These are phyloP conservation scores for Dryadula phaetusa DNA, from an alignment of 2,888 invertebrate species.

Conservation along the genomic window DNA sequence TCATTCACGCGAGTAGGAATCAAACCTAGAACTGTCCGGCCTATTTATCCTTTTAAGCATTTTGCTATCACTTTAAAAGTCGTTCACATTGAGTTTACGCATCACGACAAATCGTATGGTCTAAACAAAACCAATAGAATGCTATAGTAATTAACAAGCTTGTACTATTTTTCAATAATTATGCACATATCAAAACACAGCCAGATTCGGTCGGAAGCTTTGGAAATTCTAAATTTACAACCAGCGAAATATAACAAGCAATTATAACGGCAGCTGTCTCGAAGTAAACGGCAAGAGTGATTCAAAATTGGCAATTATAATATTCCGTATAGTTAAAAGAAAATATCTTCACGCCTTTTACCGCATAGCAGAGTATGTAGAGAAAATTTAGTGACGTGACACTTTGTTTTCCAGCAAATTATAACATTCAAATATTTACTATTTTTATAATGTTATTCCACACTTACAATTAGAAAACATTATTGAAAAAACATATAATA, in stretches of 20 bases:
- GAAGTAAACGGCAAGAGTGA: neutral
- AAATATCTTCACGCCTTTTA: neutral
- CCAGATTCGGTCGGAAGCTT: conserved; percentile 16
- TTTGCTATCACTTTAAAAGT: neutral
- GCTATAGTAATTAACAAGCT: conserved; percentile 31
- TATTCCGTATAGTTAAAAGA: neutral
- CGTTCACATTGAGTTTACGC: neutral
- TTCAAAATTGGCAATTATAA: no score
- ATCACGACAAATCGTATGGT: conserved; percentile 23
- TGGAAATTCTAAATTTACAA: conserved; percentile 22
- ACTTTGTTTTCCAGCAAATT: no score
- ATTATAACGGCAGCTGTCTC: conserved; percentile 13
- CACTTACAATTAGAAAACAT: no score
- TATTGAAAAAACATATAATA: no score
- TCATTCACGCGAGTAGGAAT: no score
- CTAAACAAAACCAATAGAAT: conserved; percentile 24
- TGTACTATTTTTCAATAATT: conserved; percentile 35
- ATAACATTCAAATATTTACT: no score
- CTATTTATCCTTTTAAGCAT: no score
- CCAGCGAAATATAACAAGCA: conserved; percentile 28
- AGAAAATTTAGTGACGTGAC: no score
- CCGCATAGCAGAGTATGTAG: no score
- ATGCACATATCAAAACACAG: conserved; percentile 29
- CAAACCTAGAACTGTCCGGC: no score
- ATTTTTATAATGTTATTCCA: no score